Base-by-base conservation (phyloP, 1,140 invertebrate species). In the Dendroctonus ponderosae region DNA sequence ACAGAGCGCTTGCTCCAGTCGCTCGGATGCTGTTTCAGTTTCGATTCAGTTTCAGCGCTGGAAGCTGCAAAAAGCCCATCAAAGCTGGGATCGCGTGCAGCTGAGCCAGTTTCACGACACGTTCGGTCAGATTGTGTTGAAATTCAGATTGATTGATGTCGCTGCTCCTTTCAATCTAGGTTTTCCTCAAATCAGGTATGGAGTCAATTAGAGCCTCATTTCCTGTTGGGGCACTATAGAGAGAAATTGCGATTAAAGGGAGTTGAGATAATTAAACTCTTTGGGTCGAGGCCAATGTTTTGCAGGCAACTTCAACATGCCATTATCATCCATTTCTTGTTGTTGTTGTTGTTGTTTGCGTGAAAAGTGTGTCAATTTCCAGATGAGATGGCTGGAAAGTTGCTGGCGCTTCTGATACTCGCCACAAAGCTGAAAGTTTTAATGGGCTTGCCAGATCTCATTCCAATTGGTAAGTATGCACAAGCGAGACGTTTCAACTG, bases 31-130 rank as follows among this genome's bases (percentile, higher is more conserved):
- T 58, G 56, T 58, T 12, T 40, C 41, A 39, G 68, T 68, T 65
- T 58, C 63, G 70, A 71, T 63, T 57, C 66, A 61, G 57, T 50
- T 44, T 67, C 65, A 70, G 71, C 71, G 71, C 70, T 73, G 68
- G 71, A 70, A 68, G 71, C 71, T 71, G 71, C 70, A 26, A 26
- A 26, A 26, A 26, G 26, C 26, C 26, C 26, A 26, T 26, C 26
- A 26, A 26, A 26, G 26, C 26, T 2, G 26, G 71, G 56, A 57
- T 65, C 68, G 69, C 48, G 48, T 56, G 37, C 59, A 69, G 63
- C 53, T 68, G 65, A 62, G 64, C 66, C 50, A 57, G 65, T 41
- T 64, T 51, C 54, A 56, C 57, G 41, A 62, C 59, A 66, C 52
- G 38, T 66, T 43, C 9, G 62, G 49, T 51, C 14, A 51, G 9